phyloP scores from a whole-genome alignment of 1,140 invertebrate genomes.

The Dreissena rostriformis region DNA sequence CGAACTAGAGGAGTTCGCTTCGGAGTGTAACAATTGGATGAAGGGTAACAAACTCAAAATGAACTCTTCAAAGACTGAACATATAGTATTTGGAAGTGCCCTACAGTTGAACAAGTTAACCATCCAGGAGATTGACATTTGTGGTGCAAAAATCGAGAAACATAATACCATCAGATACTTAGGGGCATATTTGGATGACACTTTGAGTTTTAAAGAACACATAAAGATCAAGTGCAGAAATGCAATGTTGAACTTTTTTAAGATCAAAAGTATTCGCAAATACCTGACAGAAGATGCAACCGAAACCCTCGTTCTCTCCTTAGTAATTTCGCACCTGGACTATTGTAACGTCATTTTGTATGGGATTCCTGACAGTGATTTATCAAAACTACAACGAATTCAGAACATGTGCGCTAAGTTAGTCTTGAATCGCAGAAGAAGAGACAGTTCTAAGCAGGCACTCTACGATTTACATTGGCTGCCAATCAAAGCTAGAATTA shows the following conservation, averaged over 20 bases:
- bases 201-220: conserved; percentile 26
- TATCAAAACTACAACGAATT: conserved; percentile 13
- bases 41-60: conserved; percentile 32
- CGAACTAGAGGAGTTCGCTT: too few species aligned
- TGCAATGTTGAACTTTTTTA: conserved; percentile 27
- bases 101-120: neutral
- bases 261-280: conserved; percentile 32
- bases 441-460: conserved; percentile 24
- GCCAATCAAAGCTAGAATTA: conserved; percentile 18
- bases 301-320: conserved; percentile 26
- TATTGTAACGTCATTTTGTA: conserved; percentile 17
- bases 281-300: conserved; percentile 14
- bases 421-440: conserved; percentile 21
- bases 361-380: neutral
- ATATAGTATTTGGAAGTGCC: conserved; percentile 12
- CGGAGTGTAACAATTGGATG: conserved; percentile 19
- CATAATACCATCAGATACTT: conserved; percentile 30
- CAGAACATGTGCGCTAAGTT: conserved; percentile 43
- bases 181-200: conserved; percentile 24
- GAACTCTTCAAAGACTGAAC: conserved; percentile 44
- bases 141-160: conserved; percentile 2
- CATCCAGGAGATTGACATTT: conserved; percentile 1
- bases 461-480: conserved; percentile 23
- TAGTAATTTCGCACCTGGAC: conserved; percentile 33
- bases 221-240: conserved; percentile 10